Evolutionary conservation across 2,888 invertebrate species (phyloP), one percentile per base, ranked within the genome.

Genomic region (Synergus laeviventris): DNA sequence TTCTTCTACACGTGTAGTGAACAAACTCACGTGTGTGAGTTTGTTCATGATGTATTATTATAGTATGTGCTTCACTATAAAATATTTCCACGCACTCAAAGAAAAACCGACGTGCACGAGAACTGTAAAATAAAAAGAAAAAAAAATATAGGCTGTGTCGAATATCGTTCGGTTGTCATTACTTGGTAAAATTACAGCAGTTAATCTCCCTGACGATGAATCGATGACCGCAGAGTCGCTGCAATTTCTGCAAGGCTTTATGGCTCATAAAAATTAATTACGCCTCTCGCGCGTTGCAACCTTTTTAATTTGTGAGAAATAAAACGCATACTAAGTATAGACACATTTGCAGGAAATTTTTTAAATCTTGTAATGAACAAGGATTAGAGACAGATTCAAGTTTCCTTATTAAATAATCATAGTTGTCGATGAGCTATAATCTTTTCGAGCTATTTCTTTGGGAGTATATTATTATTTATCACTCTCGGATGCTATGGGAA

Each of bases 91-190:
- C 16, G 39, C 42, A 42, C 42, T 42, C 24, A 66, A 39, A 64
- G 39, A 66, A 42, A 66, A 66, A 42, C 64, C 64, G 64, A 64
- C 64, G 14, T 66, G 66, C 21, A 39, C 38, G 42, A 66, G 66
- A 66, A 66, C 42, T 66, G 66, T n/a, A 61, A 61, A 61, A 61
- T 36, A 66, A 66, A 42, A 66, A 42, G 12, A 21, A 62, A 42
- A 66, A 61, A 36, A 62, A 11, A 66, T 66, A 66, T 66, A 42
- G 66, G 42, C 45, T 66, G 45, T 45, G 42, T 66, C 66, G 66
- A 66, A 66, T 66, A 66, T 66, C 66, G 66, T 45, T 66, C 45
- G 66, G 66, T 66, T 66, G 66, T 66, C 66, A 66, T 66, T 66
- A 66, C 66, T 66, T 45, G 45, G 45, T 45, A 66, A 66, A 66